A percentile compares a stretch with the other conserved stretches of the same genome.
Conservation (phyloP, 2,888 invertebrate genomes). For the Eupithecia subfuscata region DNA sequence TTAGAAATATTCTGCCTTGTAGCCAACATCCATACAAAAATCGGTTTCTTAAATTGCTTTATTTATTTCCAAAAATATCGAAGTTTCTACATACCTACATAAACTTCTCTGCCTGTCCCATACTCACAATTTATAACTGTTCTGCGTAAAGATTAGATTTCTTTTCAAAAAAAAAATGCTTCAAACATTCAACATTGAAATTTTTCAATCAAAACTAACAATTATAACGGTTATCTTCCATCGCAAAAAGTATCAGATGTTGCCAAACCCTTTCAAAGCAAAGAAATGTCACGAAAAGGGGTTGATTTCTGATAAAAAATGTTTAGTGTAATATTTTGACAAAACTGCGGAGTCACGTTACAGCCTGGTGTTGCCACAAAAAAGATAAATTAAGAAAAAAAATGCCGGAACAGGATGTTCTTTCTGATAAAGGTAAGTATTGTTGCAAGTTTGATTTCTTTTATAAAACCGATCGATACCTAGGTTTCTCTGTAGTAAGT, state of each 20-base stretch:
- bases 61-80: not conserved
- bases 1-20: not conserved
- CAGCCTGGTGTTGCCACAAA: constrained; percentile 46
- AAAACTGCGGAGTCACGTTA: constrained; percentile 63
- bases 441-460: not conserved
- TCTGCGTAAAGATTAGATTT: not conserved
- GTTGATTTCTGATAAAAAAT: constrained; percentile 68
- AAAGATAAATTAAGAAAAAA: constrained; percentile 47
- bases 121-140: not conserved
- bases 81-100: not conserved
- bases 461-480: not conserved
- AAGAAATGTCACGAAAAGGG: constrained; percentile 58
- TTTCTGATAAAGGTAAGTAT: constrained; percentile 9
- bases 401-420: constrained; percentile 42
- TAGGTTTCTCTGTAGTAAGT: too few relatives aligned
- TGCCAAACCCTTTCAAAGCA: constrained; percentile 58
- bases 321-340: constrained; percentile 80
- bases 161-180: not conserved
- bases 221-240: constrained; percentile 65
- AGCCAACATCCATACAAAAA: not conserved
- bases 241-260: constrained; percentile 71
- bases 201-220: constrained; percentile 46
- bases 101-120: not conserved
- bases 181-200: not conserved
- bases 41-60: not conserved